phyloP scores from a whole-genome alignment of 2,888 invertebrate genomes.

The Meloe dianella region DNA sequence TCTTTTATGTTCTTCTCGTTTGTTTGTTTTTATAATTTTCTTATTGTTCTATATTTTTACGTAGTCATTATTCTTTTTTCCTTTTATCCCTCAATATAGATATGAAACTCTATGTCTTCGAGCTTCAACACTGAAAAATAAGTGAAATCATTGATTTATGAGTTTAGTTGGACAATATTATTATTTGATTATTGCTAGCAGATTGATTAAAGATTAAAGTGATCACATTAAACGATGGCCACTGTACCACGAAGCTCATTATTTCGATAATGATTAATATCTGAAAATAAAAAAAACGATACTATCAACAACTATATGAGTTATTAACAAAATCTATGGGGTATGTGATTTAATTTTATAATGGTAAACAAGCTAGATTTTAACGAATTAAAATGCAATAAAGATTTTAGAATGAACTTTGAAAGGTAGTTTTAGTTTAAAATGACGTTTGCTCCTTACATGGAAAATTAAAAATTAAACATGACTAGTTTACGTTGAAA shows the following conservation, averaged over 20 bases:
- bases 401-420: neutral
- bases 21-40: neutral
- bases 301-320: neutral
- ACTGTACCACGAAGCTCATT: neutral
- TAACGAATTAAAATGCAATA: neutral
- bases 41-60: no score
- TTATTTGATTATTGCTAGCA: no score
- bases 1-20: neutral
- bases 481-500: neutral
- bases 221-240: no score
- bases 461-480: neutral
- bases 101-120: no score
- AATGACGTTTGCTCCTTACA: neutral
- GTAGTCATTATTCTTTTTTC: no score
- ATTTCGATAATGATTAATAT: neutral
- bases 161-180: no score
- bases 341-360: neutral
- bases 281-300: neutral
- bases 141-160: no score
- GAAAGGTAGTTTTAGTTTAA: neutral
- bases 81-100: no score
- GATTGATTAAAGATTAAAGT: no score
- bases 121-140: no score
- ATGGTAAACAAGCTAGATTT: neutral
- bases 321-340: neutral